Conservation (phyloP, 2,888 invertebrate species). For the Furcula furcula region DNA sequence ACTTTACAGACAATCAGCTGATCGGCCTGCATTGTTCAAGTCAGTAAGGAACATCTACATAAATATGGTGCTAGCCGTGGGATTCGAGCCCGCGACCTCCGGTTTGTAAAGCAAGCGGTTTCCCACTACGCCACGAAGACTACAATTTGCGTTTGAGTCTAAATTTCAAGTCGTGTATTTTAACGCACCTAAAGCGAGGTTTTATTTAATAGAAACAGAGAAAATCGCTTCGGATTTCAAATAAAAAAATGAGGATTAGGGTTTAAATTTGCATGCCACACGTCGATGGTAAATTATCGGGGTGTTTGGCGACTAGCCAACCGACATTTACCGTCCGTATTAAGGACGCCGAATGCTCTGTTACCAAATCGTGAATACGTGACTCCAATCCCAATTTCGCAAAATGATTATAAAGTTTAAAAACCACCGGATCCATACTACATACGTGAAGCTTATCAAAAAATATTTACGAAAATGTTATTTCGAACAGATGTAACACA, state of each 20-base stretch:
- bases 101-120: too few species aligned
- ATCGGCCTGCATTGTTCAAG: too few species aligned
- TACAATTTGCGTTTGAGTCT: too few species aligned
- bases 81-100: too few species aligned
- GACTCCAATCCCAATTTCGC: slow-evolving; percentile 45
- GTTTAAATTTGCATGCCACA: slow-evolving; percentile 60
- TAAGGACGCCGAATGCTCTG: slow-evolving; percentile 46
- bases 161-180: too few species aligned
- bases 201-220: slow-evolving; percentile 9
- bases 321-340: slow-evolving; percentile 52
- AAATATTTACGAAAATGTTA: too few species aligned
- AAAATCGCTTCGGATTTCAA: slow-evolving; percentile 38
- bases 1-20: too few species aligned
- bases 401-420: slow-evolving; percentile 27
- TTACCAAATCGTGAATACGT: slow-evolving; percentile 39
- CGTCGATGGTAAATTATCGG: slow-evolving; percentile 66
- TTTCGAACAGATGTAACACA: too few species aligned
- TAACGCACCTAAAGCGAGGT: too few species aligned
- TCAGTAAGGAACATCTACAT: too few species aligned
- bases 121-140: too few species aligned
- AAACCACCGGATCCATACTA: slow-evolving; percentile 2
- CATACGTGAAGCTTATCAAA: slow-evolving; percentile 4
- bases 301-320: slow-evolving; percentile 63
- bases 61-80: too few species aligned
- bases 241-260: slow-evolving; percentile 55